Conservation (phyloP, 2,797 vertebrate species). For the Corythornis leucogaster region DNA sequence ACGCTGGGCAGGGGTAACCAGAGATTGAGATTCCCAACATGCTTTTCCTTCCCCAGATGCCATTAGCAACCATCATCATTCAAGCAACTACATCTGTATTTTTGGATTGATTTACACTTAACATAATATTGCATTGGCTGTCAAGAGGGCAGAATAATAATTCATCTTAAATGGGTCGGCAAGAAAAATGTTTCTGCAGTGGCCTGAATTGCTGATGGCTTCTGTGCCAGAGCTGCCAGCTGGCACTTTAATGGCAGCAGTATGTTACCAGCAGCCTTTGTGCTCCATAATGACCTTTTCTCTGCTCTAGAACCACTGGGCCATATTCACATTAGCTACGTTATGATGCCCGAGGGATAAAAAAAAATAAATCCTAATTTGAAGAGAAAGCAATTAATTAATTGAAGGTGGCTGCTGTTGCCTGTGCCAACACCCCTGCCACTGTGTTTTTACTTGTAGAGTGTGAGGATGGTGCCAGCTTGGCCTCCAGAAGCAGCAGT, state of each 20-base stretch:
- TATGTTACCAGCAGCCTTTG: constrained; percentile 28
- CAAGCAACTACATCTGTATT: constrained; percentile 32
- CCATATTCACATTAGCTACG: constrained; percentile 16
- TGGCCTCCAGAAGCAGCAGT: neutral
- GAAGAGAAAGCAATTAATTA: neutral
- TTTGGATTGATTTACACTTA: constrained; percentile 69
- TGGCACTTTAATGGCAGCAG: constrained; percentile 61
- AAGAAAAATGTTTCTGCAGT: constrained; percentile 66
- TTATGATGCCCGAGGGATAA: neutral
- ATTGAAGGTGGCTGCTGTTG: neutral
- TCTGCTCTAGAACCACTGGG: neutral
- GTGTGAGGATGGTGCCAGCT: neutral
- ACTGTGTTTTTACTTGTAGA: neutral
- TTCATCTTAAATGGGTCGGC: constrained; percentile 55
- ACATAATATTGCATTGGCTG: constrained; percentile 60
- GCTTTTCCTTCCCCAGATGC: constrained; percentile 33
- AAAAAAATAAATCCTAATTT: neutral
- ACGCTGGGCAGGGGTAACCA: neutral
- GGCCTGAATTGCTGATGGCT: constrained; percentile 62
- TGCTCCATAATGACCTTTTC: constrained; percentile 31
- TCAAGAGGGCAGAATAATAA: constrained; percentile 65
- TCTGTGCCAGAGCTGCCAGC: constrained; percentile 56
- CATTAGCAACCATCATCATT: constrained; percentile 47
- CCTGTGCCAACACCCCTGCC: neutral
- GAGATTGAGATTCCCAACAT: constrained; percentile 26